phyloP scores from a whole-genome alignment of 1,140 invertebrate genomes.

The Pseudomyrmex pallidus region DNA sequence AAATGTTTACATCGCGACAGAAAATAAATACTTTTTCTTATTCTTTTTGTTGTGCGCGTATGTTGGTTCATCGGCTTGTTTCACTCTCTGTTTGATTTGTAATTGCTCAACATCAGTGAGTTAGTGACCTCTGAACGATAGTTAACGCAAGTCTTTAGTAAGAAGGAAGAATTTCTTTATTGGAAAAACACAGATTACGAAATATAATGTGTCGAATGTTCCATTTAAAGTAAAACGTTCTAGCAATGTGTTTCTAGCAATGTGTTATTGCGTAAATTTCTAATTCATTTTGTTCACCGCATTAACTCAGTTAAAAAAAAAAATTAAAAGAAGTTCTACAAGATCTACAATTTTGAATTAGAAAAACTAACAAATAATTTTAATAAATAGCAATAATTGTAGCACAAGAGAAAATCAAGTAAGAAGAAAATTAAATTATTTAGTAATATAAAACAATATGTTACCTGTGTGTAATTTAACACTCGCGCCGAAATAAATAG shows the following conservation, averaged over 20 bases:
- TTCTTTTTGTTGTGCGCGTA: too few relatives aligned
- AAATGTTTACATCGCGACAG: too few relatives aligned
- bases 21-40: too few relatives aligned
- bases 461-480: background rate
- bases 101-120: background rate
- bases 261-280: background rate
- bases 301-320: too few relatives aligned
- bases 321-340: too few relatives aligned
- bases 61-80: too few relatives aligned
- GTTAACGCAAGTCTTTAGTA: background rate
- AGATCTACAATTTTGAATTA: too few relatives aligned
- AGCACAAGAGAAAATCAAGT: background rate
- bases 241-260: background rate
- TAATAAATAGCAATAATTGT: too few relatives aligned
- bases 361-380: too few relatives aligned
- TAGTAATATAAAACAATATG: background rate
- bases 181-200: background rate
- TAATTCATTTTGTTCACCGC: background rate
- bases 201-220: background rate
- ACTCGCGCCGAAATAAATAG: conserved; percentile 26
- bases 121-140: conserved; percentile 4
- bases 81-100: too few relatives aligned
- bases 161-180: background rate
- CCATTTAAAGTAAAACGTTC: background rate
- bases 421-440: background rate